Evolutionary conservation across 23 tunicate species (phyloP), one percentile per base, ranked within the genome.

Genomic region (Diplosoma virens): DNA sequence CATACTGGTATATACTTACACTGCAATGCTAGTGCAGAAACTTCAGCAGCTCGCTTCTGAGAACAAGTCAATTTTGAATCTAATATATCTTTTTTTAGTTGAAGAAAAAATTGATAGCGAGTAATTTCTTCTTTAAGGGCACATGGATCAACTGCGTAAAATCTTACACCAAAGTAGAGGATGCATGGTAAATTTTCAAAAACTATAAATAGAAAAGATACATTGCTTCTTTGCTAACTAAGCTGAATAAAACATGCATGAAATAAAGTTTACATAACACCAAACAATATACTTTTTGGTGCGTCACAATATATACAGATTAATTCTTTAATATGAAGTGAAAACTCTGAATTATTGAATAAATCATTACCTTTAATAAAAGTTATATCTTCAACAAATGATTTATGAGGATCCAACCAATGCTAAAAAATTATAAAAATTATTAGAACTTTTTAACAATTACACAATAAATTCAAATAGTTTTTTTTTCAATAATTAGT

Each of bases 71-170:
- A 67, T 29, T 68, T 81, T 35, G 79, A 73, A 41, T 71, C 52
- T 17, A 81, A 46, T 0, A 92, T 60, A 32, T 92, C 97, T 33
- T 85, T 58, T 76, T 92, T 85, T 25, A 92, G 61, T 71, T 92
- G 97, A 32, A 92, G 86, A 68, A 84, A 92, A 70, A 92, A 85
- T 64, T 80, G 87, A 63, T 92, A 85, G 3, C 90, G 75, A 1
- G 97, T 85, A n/a, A 85, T 80, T 76, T 92, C 91, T 58, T 92
- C 97, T 59, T 80, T 81, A n/a, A 86, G 54, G 3, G 75, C 32
- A 25, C 86, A 79, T 1, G 97, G 97, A 71, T 92, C 87, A 14
- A 81, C 86, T 32, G 89, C 83, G 63, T 85, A 92, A 37, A 80
- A 92, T 67, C 76, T 85, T 9, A 92, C 97, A 30, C 87, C 97